These are phyloP conservation scores for Orbicella faveolata DNA, from an alignment of 64 coral and sea anemone genomes.

Conservation along the genomic window DNA sequence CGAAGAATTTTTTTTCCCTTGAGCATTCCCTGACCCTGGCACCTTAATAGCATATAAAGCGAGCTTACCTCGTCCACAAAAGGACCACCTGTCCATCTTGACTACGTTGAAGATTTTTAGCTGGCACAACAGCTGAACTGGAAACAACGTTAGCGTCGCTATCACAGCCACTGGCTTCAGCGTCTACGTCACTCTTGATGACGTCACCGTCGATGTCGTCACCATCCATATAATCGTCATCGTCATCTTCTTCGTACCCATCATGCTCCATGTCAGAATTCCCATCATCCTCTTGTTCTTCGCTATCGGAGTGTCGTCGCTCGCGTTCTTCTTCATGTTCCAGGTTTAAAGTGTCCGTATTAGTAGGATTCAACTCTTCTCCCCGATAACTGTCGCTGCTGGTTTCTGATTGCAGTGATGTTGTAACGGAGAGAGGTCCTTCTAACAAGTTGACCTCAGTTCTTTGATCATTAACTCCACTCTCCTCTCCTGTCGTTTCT, in stretches of 20 bases:
- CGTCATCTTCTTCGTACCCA: constrained; percentile 32
- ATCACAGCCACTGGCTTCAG: constrained; percentile 24
- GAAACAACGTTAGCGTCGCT: background rate
- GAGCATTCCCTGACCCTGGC: background rate
- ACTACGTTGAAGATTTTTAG: constrained; percentile 49
- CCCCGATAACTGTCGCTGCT: constrained; percentile 34
- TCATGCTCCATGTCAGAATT: constrained; percentile 48
- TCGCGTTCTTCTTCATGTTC: constrained; percentile 1
- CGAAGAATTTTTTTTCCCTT: too few species aligned
- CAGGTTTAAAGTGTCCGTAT: background rate
- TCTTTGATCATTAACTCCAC: constrained; percentile 6
- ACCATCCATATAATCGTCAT: constrained; percentile 36
- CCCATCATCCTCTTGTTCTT: constrained; percentile 54
- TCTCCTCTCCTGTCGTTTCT: background rate
- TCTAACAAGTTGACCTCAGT: constrained; percentile 10
- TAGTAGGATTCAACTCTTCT: background rate
- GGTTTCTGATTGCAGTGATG: constrained; percentile 27
- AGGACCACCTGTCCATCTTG: constrained; percentile 64
- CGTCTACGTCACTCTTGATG: background rate
- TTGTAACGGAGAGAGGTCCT: constrained; percentile 21
- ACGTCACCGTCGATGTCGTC: constrained; percentile 16
- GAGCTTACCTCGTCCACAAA: constrained; percentile 53
- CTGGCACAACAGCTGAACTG: constrained; percentile 7
- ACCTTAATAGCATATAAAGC: background rate
- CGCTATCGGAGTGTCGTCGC: constrained; percentile 13